A percentile compares a stretch with the other conserved stretches of the same genome.
phyloP scores from a whole-genome alignment of 2,113 vertebrate genomes.

The Eulemur macaco region DNA sequence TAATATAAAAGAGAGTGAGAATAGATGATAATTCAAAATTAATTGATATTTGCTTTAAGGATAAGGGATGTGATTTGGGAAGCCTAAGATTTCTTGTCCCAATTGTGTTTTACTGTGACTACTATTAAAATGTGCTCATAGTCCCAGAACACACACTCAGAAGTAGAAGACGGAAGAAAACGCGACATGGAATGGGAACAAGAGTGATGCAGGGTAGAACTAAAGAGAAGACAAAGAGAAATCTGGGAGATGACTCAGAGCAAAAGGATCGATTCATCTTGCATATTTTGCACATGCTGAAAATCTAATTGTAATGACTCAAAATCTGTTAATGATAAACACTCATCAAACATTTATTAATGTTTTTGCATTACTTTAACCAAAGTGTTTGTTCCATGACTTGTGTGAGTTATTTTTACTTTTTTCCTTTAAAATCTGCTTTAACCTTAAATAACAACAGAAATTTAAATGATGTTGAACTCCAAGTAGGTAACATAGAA shows the following conservation, averaged over 20 bases:
- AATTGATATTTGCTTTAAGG: background rate
- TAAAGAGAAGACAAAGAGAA: background rate
- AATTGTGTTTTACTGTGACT: background rate
- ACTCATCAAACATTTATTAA: background rate
- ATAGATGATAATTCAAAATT: background rate
- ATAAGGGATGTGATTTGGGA: background rate
- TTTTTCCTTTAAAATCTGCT: constrained; percentile 11
- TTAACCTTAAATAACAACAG: background rate
- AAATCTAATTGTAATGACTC: background rate
- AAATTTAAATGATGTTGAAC: background rate
- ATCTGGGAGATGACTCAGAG: background rate
- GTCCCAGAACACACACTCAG: background rate
- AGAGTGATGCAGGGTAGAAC: background rate
- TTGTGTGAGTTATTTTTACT: background rate
- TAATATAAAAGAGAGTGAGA: background rate
- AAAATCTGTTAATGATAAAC: background rate
- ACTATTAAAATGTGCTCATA: background rate
- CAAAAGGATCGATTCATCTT: background rate
- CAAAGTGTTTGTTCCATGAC: background rate
- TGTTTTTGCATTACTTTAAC: background rate
- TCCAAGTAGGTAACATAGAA: background rate
- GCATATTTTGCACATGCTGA: background rate
- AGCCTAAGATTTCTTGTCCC: background rate
- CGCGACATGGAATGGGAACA: background rate
- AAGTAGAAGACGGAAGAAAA: background rate